These are phyloP conservation scores for Temnothorax nylanderi DNA, from an alignment of 1,140 invertebrate genomes.

Conservation along the genomic window DNA sequence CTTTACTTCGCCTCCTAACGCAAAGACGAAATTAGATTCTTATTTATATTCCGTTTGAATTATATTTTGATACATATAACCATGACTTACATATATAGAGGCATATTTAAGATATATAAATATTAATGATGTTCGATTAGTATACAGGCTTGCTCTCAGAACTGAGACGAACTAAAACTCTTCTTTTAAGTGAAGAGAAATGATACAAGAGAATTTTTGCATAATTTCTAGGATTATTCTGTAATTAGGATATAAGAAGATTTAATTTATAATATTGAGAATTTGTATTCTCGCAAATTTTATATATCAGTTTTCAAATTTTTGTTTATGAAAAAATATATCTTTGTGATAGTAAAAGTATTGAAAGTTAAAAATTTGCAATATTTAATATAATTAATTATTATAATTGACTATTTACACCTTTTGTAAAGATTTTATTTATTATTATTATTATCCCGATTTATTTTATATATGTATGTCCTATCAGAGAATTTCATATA, in stretches of 20 bases:
- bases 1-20: conserved; percentile 92
- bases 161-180: neutral
- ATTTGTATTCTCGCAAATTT: conserved; percentile 10
- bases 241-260: neutral
- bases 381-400: conserved; percentile 29
- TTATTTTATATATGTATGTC: neutral
- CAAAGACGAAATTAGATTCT: conserved; percentile 90
- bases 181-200: neutral
- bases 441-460: neutral
- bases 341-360: conserved; percentile 50
- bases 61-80: conserved; percentile 49
- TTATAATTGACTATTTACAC: neutral
- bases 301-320: conserved; percentile 26
- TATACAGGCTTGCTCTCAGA: neutral
- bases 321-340: conserved; percentile 27
- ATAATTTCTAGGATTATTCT: conserved; percentile 33
- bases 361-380: conserved; percentile 3
- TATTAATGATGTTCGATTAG: conserved; percentile 50
- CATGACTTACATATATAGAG: conserved; percentile 45
- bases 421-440: conserved; percentile 39
- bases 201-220: conserved; percentile 7
- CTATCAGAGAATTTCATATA: neutral
- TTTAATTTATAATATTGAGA: neutral
- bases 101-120: conserved; percentile 70
- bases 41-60: conserved; percentile 91